Percentiles rank a stretch among this genome's conserved stretches.
phyloP scores from a whole-genome alignment of 2,888 invertebrate genomes.

The Lochmaea crataegi region DNA sequence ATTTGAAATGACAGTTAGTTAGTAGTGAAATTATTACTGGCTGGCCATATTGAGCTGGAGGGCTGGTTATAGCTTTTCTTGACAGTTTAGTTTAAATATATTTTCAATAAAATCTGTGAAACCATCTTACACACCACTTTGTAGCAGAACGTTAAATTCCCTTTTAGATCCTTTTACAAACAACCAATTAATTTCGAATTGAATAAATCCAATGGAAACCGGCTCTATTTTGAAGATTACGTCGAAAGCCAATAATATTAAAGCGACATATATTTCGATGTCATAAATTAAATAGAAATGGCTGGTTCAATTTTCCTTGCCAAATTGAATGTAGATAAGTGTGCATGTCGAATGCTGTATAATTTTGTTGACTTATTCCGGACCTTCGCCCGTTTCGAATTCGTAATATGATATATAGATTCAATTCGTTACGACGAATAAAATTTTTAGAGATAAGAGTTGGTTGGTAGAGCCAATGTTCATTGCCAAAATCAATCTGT shows the following conservation, averaged over 20 bases:
- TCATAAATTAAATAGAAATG: conserved; percentile 43
- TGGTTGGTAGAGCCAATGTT: conserved; percentile 1
- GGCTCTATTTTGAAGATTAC: conserved; percentile 31
- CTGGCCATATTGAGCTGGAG: too few relatives aligned
- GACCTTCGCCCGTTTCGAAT: conserved; percentile 22
- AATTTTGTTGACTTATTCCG: conserved; percentile 51
- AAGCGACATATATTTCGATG: conserved; percentile 24
- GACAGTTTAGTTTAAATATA: too few relatives aligned
- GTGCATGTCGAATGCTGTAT: conserved; percentile 50
- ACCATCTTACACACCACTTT: too few relatives aligned
- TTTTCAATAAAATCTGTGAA: not conserved
- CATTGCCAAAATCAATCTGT: conserved; percentile 24
- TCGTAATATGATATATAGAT: conserved; percentile 63
- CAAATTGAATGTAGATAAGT: conserved; percentile 50
- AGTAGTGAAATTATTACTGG: too few relatives aligned
- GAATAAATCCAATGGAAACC: conserved; percentile 20
- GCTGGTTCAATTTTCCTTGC: conserved; percentile 44
- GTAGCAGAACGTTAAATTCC: not conserved
- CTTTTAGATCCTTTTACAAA: not conserved
- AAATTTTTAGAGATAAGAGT: conserved; percentile 61
- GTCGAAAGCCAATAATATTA: conserved; percentile 19
- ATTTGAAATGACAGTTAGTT: too few relatives aligned
- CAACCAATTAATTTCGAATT: conserved; percentile 16
- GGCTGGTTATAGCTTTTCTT: too few relatives aligned
- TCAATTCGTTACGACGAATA: conserved; percentile 64